Conservation (phyloP, 2,113 vertebrate genomes). For the Tringa solitaria region DNA sequence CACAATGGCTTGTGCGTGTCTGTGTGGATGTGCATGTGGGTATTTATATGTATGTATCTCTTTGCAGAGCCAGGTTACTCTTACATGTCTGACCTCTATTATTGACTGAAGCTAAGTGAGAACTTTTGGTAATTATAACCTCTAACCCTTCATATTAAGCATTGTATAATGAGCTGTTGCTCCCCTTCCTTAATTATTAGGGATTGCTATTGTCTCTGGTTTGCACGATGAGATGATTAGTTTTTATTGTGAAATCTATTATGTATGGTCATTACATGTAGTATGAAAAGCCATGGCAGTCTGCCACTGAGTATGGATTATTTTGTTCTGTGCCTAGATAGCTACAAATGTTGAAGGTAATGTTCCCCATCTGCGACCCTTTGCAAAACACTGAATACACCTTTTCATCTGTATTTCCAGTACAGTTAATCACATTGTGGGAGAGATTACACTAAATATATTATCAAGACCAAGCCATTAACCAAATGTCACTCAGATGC, state of each 20-base stretch:
- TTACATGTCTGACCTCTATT: not conserved
- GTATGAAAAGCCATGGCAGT: not conserved
- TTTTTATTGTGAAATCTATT: conserved; percentile 57
- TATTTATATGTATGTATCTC: fast-evolving
- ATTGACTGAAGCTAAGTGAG: not conserved
- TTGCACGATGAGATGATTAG: not conserved
- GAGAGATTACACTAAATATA: conserved; percentile 55
- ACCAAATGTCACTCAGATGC: conserved; percentile 54
- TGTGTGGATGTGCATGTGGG: not conserved
- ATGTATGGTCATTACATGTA: not conserved
- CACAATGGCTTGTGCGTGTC: not conserved
- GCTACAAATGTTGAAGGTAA: conserved; percentile 52
- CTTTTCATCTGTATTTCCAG: conserved; percentile 53
- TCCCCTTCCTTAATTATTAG: not conserved
- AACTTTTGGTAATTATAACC: not conserved
- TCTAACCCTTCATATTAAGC: not conserved
- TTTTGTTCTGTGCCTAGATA: conserved; percentile 51
- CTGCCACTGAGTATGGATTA: conserved; percentile 58
- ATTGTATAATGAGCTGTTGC: not conserved
- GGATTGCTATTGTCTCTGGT: not conserved
- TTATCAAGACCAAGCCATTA: conserved; percentile 56
- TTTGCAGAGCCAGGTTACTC: not conserved
- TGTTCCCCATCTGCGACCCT: conserved; percentile 55
- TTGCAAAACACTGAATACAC: conserved; percentile 64
- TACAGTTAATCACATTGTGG: conserved; percentile 58